Percentiles rank a stretch among this genome's conserved stretches.
Evolutionary conservation across 2,888 invertebrate genomes (phyloP).

Genomic region (Dynastes grantii): DNA sequence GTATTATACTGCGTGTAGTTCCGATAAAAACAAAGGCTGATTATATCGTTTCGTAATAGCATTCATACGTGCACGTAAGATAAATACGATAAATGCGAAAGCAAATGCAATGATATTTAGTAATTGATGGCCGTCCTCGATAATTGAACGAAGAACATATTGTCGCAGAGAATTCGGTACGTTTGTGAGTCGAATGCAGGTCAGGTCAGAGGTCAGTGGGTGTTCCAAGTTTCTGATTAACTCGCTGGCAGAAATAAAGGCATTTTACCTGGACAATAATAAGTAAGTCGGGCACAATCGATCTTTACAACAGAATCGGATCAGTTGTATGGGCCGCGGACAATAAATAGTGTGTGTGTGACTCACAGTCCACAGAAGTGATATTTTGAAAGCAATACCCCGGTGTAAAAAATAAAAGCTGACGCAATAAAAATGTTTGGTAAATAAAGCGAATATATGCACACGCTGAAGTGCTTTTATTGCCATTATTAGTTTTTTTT

Average conservation of each 20-base stretch:
- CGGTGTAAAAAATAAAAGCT: too few relatives aligned
- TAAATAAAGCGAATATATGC: too few relatives aligned
- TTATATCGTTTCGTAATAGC: slow-evolving; percentile 40
- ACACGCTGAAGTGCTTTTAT: too few relatives aligned
- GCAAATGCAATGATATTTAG: slow-evolving; percentile 17
- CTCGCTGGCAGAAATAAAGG: not conserved
- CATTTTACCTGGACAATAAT: not conserved
- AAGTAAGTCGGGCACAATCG: too few relatives aligned
- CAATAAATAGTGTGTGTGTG: too few relatives aligned
- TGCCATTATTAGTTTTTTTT: too few relatives aligned
- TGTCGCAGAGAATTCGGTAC: slow-evolving; percentile 3
- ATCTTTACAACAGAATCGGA: too few relatives aligned
- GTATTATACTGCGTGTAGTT: slow-evolving; percentile 27
- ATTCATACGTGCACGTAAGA: not conserved
- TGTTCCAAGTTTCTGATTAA: not conserved
- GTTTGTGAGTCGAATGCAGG: slow-evolving; percentile 17
- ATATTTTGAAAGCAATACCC: too few relatives aligned
- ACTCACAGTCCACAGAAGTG: too few relatives aligned
- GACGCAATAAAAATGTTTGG: too few relatives aligned
- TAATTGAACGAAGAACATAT: slow-evolving; percentile 24
- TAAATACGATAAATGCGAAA: slow-evolving; percentile 9
- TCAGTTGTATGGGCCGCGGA: too few relatives aligned
- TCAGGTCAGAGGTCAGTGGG: slow-evolving; percentile 19
- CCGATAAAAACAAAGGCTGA: slow-evolving; percentile 23
- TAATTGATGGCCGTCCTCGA: slow-evolving; percentile 28